Evolutionary conservation across 2,888 invertebrate genomes (phyloP).

Genomic region (Andrena camellia): DNA sequence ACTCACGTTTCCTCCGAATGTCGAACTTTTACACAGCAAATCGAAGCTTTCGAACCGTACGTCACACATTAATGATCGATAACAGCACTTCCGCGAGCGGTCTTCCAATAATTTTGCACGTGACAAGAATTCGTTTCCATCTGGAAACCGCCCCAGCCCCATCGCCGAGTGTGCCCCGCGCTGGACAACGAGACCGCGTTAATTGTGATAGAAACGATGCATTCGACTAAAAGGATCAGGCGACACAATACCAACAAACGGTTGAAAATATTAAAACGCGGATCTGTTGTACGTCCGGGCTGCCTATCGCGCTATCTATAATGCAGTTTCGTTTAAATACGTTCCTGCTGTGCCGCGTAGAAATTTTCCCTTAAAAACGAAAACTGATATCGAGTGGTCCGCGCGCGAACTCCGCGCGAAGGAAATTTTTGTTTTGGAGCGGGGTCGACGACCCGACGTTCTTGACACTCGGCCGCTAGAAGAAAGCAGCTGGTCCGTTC

Average conservation of each 20-base stretch:
- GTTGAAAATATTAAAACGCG: constrained; percentile 10
- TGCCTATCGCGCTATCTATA: neutral
- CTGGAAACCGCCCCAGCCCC: neutral
- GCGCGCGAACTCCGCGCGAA: neutral
- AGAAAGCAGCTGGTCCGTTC: constrained; percentile 30
- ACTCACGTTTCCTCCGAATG: no score
- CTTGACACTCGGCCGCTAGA: constrained; percentile 38
- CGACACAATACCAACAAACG: neutral
- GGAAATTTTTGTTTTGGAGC: constrained; percentile 49
- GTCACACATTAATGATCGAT: neutral
- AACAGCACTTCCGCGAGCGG: neutral
- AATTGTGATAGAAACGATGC: constrained; percentile 1
- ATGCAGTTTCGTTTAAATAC: constrained; percentile 10
- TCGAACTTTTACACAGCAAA: neutral
- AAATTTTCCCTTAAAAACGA: neutral
- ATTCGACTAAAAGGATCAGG: neutral
- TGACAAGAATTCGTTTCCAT: neutral
- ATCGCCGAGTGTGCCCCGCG: neutral
- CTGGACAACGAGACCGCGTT: neutral
- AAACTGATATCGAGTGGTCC: neutral
- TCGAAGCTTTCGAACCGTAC: neutral
- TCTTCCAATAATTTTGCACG: neutral
- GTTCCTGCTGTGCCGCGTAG: neutral
- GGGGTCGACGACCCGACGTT: constrained; percentile 24
- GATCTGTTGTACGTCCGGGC: neutral